A percentile compares a stretch with the other conserved stretches of the same genome.
Conservation (phyloP, 2,797 vertebrate genomes). For the Acanthopagrus latus region DNA sequence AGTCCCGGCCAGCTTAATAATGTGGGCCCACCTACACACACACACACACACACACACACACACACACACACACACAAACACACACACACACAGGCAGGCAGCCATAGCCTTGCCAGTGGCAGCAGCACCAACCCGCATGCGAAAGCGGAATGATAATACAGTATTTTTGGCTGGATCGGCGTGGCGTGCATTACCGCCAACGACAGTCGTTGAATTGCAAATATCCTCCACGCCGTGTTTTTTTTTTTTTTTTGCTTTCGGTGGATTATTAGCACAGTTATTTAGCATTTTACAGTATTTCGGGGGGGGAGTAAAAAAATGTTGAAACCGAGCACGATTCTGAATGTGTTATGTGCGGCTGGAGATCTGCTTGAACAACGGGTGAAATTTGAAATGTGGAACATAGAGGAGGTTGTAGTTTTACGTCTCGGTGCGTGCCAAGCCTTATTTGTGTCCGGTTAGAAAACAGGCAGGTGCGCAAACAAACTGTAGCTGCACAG, state of each 20-base stretch:
- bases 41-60: conserved; percentile 33
- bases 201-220: conserved; percentile 76
- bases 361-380: conserved; percentile 24
- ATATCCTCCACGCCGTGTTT: conserved; percentile 56
- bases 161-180: conserved; percentile 61
- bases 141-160: conserved; percentile 69
- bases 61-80: too few species aligned
- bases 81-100: conserved; percentile 1
- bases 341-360: conserved; percentile 19
- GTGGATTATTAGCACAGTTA: conserved; percentile 67
- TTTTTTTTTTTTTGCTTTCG: conserved; percentile 36
- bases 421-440: conserved; percentile 31
- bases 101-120: conserved; percentile 64
- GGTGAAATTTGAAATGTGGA: conserved; percentile 26
- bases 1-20: conserved; percentile 58
- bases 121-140: conserved; percentile 48
- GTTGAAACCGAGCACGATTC: conserved; percentile 1
- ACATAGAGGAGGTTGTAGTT: background rate
- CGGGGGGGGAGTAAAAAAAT: conserved; percentile 12
- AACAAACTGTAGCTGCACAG: conserved; percentile 54
- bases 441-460: conserved; percentile 33
- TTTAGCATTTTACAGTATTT: conserved; percentile 64
- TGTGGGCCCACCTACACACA: conserved; percentile 48
- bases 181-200: conserved; percentile 60
- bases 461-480: conserved; percentile 65